Conservation (phyloP, 2,113 vertebrate genomes). For the Leucopsar rothschildi region DNA sequence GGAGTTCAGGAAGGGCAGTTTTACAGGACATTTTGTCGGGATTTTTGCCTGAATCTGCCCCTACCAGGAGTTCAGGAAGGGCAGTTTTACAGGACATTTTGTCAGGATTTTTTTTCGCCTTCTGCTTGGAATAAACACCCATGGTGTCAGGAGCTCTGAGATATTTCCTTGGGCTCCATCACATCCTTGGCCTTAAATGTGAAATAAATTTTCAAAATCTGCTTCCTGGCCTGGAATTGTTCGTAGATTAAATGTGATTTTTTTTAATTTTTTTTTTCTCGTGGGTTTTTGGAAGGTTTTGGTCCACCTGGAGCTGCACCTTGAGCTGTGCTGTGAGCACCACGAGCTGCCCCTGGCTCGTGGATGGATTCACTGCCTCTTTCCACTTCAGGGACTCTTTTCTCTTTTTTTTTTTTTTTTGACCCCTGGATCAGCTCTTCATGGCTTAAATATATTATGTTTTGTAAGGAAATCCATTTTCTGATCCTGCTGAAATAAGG, state of each 20-base stretch:
- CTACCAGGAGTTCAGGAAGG: too few species aligned
- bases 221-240: neutral
- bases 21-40: too few species aligned
- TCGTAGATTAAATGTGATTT: neutral
- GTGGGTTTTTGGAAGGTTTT: neutral
- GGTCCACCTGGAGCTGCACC: too few species aligned
- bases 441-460: neutral
- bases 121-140: neutral
- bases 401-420: neutral
- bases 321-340: rapidly evolving
- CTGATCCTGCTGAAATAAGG: neutral
- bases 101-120: too few species aligned
- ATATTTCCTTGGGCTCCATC: neutral
- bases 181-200: neutral
- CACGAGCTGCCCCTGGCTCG: neutral
- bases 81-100: too few species aligned
- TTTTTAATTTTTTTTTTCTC: neutral
- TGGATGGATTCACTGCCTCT: neutral
- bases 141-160: neutral
- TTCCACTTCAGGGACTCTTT: neutral
- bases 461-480: neutral
- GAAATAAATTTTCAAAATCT: neutral
- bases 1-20: too few species aligned
- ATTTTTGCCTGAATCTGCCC: too few species aligned
- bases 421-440: neutral